phyloP scores from a whole-genome alignment of 2,888 invertebrate genomes.

The Scrobipalpa atriplicella region DNA sequence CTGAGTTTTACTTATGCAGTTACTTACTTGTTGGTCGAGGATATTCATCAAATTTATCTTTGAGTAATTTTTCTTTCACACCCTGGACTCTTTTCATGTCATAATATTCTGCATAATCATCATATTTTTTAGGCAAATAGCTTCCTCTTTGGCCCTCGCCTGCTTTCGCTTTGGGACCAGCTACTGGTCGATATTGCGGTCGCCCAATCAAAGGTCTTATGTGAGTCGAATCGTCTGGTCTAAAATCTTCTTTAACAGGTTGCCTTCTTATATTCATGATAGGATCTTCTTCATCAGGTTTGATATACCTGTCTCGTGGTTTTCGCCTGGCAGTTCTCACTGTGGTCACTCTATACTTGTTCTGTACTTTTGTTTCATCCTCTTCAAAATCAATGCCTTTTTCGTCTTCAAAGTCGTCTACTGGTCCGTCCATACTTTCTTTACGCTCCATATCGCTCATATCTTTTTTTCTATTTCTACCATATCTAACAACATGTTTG shows the following conservation, averaged over 20 bases:
- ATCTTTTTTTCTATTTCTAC: conserved; percentile 43
- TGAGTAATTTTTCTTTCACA: conserved; percentile 54
- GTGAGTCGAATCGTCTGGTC: background rate
- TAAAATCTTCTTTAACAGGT: conserved; percentile 20
- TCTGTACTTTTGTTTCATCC: conserved; percentile 35
- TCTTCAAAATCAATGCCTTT: conserved; percentile 44
- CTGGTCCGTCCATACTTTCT: conserved; percentile 29
- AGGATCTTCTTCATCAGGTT: conserved; percentile 23
- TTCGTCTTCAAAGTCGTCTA: conserved; percentile 41
- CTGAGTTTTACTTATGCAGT: too few relatives aligned
- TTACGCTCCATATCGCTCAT: conserved; percentile 45
- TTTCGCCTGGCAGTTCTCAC: conserved; percentile 53
- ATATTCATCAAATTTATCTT: background rate
- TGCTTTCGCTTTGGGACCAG: background rate
- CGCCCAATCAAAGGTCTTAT: background rate
- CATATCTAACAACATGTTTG: conserved; percentile 35
- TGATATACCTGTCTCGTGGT: conserved; percentile 52
- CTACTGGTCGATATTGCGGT: background rate
- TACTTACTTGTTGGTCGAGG: conserved; percentile 6
- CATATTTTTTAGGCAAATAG: conserved; percentile 36
- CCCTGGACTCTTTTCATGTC: conserved; percentile 62
- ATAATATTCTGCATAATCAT: conserved; percentile 62
- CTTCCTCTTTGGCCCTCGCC: background rate
- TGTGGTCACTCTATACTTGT: conserved; percentile 39
- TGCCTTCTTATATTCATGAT: conserved; percentile 26